Evolutionary conservation across 2,797 vertebrate genomes (phyloP).

Genomic region (Arctocebus calabarensis): DNA sequence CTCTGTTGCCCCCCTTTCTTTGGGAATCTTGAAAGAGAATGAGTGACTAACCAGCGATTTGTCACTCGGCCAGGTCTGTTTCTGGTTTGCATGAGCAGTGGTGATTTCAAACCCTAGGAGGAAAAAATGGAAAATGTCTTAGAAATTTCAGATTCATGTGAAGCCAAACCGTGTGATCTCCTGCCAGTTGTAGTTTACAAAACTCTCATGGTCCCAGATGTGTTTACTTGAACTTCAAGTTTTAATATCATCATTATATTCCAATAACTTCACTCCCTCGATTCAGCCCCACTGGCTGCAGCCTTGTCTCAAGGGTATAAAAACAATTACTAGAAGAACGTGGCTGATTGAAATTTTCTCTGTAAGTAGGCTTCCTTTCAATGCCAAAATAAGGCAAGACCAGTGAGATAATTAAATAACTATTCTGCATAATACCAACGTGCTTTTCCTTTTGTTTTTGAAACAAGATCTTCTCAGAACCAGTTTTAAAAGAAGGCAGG

Average conservation of each 20-base stretch:
- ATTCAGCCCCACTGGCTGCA: conserved; percentile 18
- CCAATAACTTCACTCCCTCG: conserved; percentile 67
- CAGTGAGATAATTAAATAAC: conserved; percentile 51
- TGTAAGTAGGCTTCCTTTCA: conserved; percentile 9
- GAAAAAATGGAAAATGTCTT: conserved; percentile 77
- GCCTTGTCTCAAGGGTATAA: conserved; percentile 48
- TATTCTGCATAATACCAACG: neutral
- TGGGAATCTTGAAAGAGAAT: conserved; percentile 56
- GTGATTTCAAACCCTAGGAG: conserved; percentile 72
- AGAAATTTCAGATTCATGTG: conserved; percentile 78
- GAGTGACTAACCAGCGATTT: conserved; percentile 32
- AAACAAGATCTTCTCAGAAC: conserved; percentile 38
- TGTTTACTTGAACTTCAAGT: conserved; percentile 76
- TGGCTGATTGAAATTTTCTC: neutral
- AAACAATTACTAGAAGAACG: conserved; percentile 33
- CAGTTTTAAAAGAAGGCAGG: conserved; percentile 36
- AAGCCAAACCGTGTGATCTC: conserved; percentile 73
- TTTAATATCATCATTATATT: conserved; percentile 74
- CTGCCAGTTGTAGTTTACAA: conserved; percentile 79
- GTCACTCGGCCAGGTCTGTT: conserved; percentile 66
- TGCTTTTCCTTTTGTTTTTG: conserved; percentile 33
- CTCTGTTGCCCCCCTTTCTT: conserved; percentile 1
- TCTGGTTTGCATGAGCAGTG: conserved; percentile 72
- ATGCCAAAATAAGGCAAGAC: conserved; percentile 27
- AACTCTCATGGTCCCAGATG: conserved; percentile 60